Percentiles rank a stretch among this genome's conserved stretches.
Conservation (phyloP, 2,113 vertebrate species). For the Aspidoscelis tigris region DNA sequence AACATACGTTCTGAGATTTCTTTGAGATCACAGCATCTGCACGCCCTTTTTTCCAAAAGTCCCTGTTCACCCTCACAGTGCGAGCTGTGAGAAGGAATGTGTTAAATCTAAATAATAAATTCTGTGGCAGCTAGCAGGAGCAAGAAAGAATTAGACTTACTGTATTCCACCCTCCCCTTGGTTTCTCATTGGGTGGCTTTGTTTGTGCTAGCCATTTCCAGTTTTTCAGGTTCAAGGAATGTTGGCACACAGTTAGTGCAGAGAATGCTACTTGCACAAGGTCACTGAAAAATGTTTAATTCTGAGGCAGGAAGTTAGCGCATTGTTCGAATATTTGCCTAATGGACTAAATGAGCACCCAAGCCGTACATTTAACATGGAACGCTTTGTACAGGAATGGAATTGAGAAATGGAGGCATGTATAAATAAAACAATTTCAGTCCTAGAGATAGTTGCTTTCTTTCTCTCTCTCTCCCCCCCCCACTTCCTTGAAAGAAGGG, state of each 20-base stretch:
- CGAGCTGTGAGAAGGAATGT: not conserved
- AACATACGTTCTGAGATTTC: not conserved
- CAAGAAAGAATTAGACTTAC: slow-evolving; percentile 19
- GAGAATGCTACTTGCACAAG: not conserved
- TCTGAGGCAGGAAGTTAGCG: slow-evolving; percentile 23
- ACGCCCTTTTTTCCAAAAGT: not conserved
- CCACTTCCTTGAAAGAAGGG: not conserved
- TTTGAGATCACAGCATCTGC: not conserved
- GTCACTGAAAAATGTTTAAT: slow-evolving; percentile 28
- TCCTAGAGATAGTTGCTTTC: not conserved
- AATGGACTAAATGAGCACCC: not conserved
- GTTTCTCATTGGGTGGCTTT: slow-evolving; percentile 23
- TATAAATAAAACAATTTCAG: not conserved
- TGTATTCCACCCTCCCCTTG: not conserved
- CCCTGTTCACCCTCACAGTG: not conserved
- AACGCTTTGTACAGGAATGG: not conserved
- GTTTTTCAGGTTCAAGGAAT: slow-evolving; percentile 26
- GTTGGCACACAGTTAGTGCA: not conserved
- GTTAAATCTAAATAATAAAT: slow-evolving; percentile 4
- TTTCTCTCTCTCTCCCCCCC: too few relatives aligned
- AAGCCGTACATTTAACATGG: accelerated
- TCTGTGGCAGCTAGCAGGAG: slow-evolving; percentile 5
- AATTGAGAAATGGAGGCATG: not conserved
- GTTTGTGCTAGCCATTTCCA: slow-evolving; percentile 30
- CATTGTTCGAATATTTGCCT: not conserved